A percentile compares a stretch with the other conserved stretches of the same genome.
phyloP scores from a whole-genome alignment of 2,888 invertebrate genomes.

The Melinaea menophilus region DNA sequence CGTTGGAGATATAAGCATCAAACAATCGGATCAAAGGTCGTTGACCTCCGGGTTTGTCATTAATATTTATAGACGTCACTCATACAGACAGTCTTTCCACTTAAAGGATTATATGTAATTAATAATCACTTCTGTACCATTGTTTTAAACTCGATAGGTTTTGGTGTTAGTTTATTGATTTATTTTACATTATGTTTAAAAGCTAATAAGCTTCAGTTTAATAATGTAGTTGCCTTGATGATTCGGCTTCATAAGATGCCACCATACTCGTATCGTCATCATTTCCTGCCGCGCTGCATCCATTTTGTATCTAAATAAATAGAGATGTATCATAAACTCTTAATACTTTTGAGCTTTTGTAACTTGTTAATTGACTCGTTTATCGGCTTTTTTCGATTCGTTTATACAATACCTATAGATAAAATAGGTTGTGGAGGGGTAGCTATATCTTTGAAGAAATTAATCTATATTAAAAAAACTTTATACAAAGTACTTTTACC shows the following conservation, averaged over 20 bases:
- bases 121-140: no score
- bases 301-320: slow-evolving; percentile 58
- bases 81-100: slow-evolving; percentile 24
- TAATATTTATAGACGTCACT: slow-evolving; percentile 66
- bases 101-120: slow-evolving; percentile 7
- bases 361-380: not conserved
- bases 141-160: no score
- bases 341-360: slow-evolving; percentile 32
- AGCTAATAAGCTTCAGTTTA: slow-evolving; percentile 38
- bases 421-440: no score
- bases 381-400: no score
- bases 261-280: slow-evolving; percentile 43
- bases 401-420: no score
- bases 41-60: slow-evolving; percentile 70
- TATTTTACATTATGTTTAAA: not conserved
- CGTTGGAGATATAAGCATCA: slow-evolving; percentile 58
- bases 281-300: slow-evolving; percentile 51
- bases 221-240: slow-evolving; percentile 42
- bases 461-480: no score
- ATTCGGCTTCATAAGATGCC: slow-evolving; percentile 45
- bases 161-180: no score
- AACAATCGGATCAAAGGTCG: slow-evolving; percentile 68
- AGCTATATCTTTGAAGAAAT: no score
- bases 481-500: no score
- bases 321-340: slow-evolving; percentile 39